A percentile compares a stretch with the other conserved stretches of the same genome.
phyloP scores from a whole-genome alignment of 2,113 vertebrate genomes.

The Chionis minor region DNA sequence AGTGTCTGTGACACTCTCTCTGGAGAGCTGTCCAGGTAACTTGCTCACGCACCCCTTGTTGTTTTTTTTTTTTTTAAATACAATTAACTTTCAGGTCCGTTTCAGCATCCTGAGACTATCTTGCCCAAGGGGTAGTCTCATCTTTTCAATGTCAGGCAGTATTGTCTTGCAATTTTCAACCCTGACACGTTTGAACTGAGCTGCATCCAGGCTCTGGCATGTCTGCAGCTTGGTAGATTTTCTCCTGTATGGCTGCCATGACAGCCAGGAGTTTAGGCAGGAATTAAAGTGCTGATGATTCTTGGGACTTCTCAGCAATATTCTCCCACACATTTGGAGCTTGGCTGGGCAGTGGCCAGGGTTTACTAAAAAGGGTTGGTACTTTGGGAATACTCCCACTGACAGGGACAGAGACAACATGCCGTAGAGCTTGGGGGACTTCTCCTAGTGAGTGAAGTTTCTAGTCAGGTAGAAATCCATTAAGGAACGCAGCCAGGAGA shows the following conservation, averaged over 20 bases:
- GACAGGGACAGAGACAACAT: neutral
- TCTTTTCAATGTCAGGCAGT: neutral
- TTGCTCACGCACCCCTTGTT: neutral
- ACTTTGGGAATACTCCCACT: neutral
- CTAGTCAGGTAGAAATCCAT: neutral
- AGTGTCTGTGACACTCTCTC: neutral
- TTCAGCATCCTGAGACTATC: neutral
- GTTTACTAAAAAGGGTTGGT: neutral
- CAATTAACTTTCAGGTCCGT: neutral
- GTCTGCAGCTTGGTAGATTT: fast-evolving
- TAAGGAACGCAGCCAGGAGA: neutral
- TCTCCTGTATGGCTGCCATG: neutral
- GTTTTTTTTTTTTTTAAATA: neutral
- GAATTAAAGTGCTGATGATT: neutral
- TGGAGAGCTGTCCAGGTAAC: neutral
- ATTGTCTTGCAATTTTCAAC: neutral
- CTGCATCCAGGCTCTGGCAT: neutral
- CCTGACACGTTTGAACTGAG: neutral
- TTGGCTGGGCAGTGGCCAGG: neutral
- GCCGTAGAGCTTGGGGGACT: neutral
- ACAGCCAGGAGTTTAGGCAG: neutral
- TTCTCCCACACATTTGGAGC: neutral
- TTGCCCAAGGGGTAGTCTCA: neutral
- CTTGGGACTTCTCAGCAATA: neutral
- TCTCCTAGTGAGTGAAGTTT: neutral